Evolutionary conservation across 1,140 invertebrate genomes (phyloP), one percentile per base, ranked within the genome.

Genomic region (Gonatopus flavifemur): DNA sequence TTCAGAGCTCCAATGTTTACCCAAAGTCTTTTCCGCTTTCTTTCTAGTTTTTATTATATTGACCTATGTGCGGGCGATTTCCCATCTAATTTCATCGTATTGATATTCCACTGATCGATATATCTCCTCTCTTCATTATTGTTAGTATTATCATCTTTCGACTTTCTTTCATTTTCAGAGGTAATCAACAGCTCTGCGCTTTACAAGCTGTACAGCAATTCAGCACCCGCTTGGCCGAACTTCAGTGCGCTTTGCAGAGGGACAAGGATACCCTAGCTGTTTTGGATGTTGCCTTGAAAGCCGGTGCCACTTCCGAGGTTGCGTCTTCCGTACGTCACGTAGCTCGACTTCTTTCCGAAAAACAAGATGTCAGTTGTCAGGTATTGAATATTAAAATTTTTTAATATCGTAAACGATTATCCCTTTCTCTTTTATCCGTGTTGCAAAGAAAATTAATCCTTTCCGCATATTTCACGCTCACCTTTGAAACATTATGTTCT

Each of bases 311-410:
- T 8, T 79, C 81, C 6, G 80, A 83, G 15, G 78, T 82, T 0
- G 84, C 84, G 7, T 81, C 83, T 16, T 85, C 84, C 25, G 82
- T 87, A 9, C 80, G 84, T 38, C 81, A 86, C 59, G 83, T 88
- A 13, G 84, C 86, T 2, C 82, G 84, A 63, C 70, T 88, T 21
- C 76, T 90, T 10, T 87, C 86, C 7, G 87, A 89, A 62, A 84
- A 81, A 59, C 78, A 81, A 35, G 78, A 81, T 37, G 64, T 69
- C 5, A 74, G 70, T 56, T 71, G 71, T 57, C 78, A 82, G 55
- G 77, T 79, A 58, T 45, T 30, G 18, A 15, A 24, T 28, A 9
- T 38, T 51, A 45, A 51, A 51, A 38, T 31, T 45, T 51, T 51
- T 38, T 42, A 51, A 15, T 45, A 20, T 6, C 25, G 10, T 28